phyloP scores from a whole-genome alignment of 2,888 invertebrate species.

The Ophion ventricosus region DNA sequence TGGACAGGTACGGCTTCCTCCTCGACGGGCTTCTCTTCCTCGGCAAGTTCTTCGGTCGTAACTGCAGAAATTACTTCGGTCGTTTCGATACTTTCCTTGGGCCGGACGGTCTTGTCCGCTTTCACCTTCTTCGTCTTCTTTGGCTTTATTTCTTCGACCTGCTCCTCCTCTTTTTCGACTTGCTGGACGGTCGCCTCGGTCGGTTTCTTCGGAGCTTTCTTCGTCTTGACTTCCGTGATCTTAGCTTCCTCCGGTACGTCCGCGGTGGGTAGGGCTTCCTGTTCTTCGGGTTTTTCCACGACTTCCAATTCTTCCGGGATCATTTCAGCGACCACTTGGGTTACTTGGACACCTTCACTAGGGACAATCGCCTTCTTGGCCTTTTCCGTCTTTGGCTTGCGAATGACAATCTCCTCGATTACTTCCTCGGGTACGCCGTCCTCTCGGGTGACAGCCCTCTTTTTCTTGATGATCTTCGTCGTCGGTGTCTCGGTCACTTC shows the following conservation, averaged over 20 bases:
- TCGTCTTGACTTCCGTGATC: constrained; percentile 62
- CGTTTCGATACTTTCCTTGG: constrained; percentile 71
- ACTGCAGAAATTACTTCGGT: constrained; percentile 71
- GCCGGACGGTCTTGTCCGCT: constrained; percentile 67
- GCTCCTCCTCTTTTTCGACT: constrained; percentile 47
- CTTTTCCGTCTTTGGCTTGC: constrained; percentile 70
- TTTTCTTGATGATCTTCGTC: constrained; percentile 70
- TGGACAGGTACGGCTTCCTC: constrained; percentile 60
- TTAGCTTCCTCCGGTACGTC: constrained; percentile 65
- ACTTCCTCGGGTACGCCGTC: constrained; percentile 69
- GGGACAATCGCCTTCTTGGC: constrained; percentile 67
- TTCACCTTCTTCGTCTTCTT: constrained; percentile 71
- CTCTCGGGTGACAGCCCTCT: constrained; percentile 65
- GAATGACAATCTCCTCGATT: constrained; percentile 78
- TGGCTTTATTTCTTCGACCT: constrained; percentile 67
- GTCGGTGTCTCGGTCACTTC: constrained; percentile 68
- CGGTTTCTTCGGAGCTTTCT: constrained; percentile 70
- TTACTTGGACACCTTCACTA: constrained; percentile 68
- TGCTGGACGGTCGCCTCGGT: constrained; percentile 36
- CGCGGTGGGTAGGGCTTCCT: constrained; percentile 67
- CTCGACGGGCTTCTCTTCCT: constrained; percentile 59
- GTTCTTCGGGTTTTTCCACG: constrained; percentile 65
- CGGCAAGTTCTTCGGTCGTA: constrained; percentile 68
- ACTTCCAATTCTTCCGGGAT: constrained; percentile 67
- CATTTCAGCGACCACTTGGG: constrained; percentile 67